Conservation (phyloP, 2,888 invertebrate species). For the Limnephilus rhombicus region DNA sequence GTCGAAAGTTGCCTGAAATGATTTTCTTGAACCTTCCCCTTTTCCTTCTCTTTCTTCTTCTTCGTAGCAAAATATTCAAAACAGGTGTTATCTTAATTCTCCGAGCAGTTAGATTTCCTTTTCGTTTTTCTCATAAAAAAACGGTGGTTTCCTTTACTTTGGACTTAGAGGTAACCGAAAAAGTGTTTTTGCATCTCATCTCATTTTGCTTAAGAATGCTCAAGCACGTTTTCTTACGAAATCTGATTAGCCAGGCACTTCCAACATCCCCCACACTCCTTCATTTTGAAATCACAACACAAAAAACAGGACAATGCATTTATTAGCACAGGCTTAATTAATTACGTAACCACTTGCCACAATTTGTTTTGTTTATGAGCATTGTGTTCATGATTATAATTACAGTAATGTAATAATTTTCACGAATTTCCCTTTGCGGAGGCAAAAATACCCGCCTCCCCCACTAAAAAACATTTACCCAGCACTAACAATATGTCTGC, state of each 20-base stretch:
- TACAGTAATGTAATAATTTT: neutral
- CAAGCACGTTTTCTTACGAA: neutral
- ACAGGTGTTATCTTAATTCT: no score
- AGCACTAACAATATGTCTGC: neutral
- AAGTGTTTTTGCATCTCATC: no score
- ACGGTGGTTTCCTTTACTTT: no score
- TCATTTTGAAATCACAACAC: no score
- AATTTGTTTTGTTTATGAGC: neutral
- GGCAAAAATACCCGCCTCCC: neutral
- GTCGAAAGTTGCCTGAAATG: no score
- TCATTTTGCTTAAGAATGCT: neutral
- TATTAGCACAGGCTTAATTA: neutral
- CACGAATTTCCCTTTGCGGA: neutral
- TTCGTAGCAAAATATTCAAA: no score
- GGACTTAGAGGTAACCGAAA: no score
- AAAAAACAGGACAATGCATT: no score
- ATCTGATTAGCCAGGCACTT: neutral
- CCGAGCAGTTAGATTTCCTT: no score
- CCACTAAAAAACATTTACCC: neutral
- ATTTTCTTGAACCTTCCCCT: no score
- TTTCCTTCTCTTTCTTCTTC: no score
- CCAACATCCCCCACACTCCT: neutral
- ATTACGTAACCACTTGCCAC: neutral
- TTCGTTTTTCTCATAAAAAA: no score
- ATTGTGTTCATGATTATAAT: neutral